These are phyloP conservation scores for Camptogramma bilineatum DNA, from an alignment of 2,888 invertebrate species.

Conservation along the genomic window DNA sequence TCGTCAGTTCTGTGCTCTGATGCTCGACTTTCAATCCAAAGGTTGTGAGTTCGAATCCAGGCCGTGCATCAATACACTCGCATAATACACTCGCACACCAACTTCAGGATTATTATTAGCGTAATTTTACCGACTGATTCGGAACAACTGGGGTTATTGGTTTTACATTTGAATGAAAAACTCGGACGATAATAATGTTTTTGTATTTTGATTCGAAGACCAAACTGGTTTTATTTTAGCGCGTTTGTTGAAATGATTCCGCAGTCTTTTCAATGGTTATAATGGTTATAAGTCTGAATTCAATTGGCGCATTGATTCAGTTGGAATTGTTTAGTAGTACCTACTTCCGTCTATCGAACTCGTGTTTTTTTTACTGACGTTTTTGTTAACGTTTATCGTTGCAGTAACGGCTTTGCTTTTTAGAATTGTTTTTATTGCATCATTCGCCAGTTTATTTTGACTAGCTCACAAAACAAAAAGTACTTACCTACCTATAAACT, in stretches of 20 bases:
- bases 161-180: constrained; percentile 6
- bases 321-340: constrained; percentile 18
- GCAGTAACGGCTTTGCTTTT: constrained; percentile 6
- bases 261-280: constrained; percentile 15
- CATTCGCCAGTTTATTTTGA: neutral
- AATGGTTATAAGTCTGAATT: constrained; percentile 41
- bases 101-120: neutral
- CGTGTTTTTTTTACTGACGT: neutral
- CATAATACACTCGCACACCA: too few species aligned
- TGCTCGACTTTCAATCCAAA: too few species aligned
- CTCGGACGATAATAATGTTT: neutral
- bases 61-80: too few species aligned
- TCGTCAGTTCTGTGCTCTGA: too few species aligned
- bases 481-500: too few species aligned
- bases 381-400: constrained; percentile 29
- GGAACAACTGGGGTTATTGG: neutral
- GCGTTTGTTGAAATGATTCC: neutral
- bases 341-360: constrained; percentile 25
- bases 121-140: neutral
- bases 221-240: constrained; percentile 1
- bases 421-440: neutral
- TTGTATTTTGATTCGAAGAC: neutral
- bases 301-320: constrained; percentile 24
- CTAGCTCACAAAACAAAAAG: too few species aligned
- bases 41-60: too few species aligned